A percentile compares a stretch with the other conserved stretches of the same genome.
phyloP scores from a whole-genome alignment of 2,797 vertebrate species.

The Alauda arvensis region DNA sequence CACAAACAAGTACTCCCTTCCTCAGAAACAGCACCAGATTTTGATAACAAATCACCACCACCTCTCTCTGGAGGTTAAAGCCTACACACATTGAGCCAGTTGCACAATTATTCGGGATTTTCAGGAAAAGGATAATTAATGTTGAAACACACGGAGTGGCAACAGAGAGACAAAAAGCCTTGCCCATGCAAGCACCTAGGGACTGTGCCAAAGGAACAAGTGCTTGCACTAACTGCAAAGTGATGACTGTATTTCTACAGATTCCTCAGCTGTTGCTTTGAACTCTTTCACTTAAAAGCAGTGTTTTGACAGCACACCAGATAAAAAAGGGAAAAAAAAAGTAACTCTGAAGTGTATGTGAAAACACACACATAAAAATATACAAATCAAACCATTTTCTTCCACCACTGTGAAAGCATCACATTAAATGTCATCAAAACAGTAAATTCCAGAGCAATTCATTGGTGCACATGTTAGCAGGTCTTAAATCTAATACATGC shows the following conservation, averaged over 20 bases:
- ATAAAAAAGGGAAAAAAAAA: background rate
- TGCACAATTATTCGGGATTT: background rate
- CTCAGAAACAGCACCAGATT: background rate
- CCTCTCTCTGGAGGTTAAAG: background rate
- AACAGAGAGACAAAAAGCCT: background rate
- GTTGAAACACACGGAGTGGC: accelerated
- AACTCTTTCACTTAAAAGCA: background rate
- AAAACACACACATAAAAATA: background rate
- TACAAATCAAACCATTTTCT: background rate
- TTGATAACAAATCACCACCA: background rate
- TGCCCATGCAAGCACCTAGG: background rate
- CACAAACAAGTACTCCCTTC: background rate
- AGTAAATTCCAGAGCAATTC: background rate
- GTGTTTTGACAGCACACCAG: background rate
- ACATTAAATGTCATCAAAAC: background rate
- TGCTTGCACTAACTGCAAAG: background rate
- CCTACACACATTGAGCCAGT: accelerated
- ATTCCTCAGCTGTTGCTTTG: background rate
- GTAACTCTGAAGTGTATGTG: background rate
- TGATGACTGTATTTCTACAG: background rate
- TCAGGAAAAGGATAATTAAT: background rate
- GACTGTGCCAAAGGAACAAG: accelerated
- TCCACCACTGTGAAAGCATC: background rate
- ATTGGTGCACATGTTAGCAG: accelerated
- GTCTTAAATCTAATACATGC: background rate